These are phyloP conservation scores for Hypomesus transpacificus DNA, from an alignment of 2,113 vertebrate species.

Conservation along the genomic window DNA sequence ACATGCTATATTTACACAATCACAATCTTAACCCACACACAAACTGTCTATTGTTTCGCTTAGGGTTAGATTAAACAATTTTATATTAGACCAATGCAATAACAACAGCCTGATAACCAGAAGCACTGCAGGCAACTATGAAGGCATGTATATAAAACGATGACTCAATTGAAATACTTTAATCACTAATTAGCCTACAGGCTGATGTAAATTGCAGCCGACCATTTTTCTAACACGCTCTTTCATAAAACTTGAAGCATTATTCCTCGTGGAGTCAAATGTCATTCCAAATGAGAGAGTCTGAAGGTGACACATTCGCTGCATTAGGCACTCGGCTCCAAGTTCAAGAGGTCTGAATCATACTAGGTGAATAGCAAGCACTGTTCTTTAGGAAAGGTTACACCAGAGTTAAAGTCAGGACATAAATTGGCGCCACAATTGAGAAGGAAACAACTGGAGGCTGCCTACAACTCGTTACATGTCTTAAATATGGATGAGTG, in stretches of 20 bases:
- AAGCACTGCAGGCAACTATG: too few species aligned
- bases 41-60: too few species aligned
- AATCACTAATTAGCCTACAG: too few species aligned
- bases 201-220: not conserved
- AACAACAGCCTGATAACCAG: too few species aligned
- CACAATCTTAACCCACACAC: too few species aligned
- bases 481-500: conserved; percentile 31
- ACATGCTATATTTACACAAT: too few species aligned
- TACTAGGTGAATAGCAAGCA: conserved; percentile 8
- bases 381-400: not conserved
- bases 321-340: conserved; percentile 17
- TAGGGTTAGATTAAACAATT: too few species aligned
- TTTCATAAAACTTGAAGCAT: conserved; percentile 21
- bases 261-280: conserved; percentile 11
- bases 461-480: not conserved
- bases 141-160: too few species aligned
- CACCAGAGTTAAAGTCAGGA: not conserved
- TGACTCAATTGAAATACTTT: too few species aligned
- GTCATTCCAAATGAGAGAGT: conserved; percentile 11
- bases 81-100: too few species aligned
- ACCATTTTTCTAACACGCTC: conserved; percentile 24
- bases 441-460: not conserved
- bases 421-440: not conserved
- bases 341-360: conserved; percentile 12
- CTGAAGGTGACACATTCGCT: conserved; percentile 48